These are phyloP conservation scores for Terrapene triunguis DNA, from an alignment of 2,113 vertebrate genomes.

Conservation along the genomic window DNA sequence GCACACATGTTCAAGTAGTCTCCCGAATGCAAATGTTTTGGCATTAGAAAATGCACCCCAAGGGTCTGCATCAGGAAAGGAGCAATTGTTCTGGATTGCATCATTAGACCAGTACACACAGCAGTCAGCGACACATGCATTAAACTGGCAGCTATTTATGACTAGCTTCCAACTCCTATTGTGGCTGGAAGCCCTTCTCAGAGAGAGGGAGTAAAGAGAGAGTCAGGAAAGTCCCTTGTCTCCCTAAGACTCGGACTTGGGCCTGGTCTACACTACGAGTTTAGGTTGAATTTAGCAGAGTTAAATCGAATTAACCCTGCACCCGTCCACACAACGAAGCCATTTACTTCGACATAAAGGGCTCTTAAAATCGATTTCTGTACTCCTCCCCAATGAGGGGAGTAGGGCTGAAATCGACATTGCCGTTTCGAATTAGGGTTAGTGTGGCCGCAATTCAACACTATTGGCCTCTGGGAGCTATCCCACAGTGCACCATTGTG, in stretches of 20 bases:
- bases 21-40: not conserved
- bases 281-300: too few relatives aligned
- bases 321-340: too few relatives aligned
- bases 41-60: not conserved
- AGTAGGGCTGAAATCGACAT: too few relatives aligned
- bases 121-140: accelerated
- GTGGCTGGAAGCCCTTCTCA: not conserved
- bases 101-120: accelerated
- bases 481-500: too few relatives aligned
- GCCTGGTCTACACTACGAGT: too few relatives aligned
- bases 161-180: not conserved
- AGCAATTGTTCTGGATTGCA: not conserved
- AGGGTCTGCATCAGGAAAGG: not conserved
- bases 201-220: not conserved
- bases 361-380: too few relatives aligned
- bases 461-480: too few relatives aligned
- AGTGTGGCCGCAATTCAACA: too few relatives aligned
- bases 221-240: not conserved
- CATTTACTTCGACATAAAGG: too few relatives aligned
- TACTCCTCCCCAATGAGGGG: too few relatives aligned
- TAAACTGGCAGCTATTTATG: not conserved
- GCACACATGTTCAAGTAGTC: not conserved
- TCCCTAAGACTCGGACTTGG: not conserved
- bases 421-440: too few relatives aligned
- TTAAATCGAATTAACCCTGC: too few relatives aligned